Base-by-base conservation (phyloP, 2,888 invertebrate genomes). In the Drosophila recens region DNA sequence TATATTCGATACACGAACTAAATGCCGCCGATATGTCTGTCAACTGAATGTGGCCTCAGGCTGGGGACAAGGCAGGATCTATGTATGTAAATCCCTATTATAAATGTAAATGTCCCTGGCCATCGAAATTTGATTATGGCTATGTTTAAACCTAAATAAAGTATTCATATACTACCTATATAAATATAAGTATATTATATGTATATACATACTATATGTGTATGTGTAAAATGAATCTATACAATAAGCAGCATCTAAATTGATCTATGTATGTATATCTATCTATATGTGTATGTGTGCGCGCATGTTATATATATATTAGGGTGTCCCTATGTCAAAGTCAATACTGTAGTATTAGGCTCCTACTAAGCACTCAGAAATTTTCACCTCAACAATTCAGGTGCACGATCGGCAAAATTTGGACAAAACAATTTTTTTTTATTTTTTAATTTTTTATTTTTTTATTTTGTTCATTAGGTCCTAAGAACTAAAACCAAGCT, bases 221-320 rank as follows among this genome's bases (percentile, higher is more conserved):
- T 46, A 58, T 49, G 33, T 33, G 36, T 51, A 51, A 57, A 54
- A 57, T 62, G 49, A 58, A 58, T 34, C 57, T 71, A 70, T 52
- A 71, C 71, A 70, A 70, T 70, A 70, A 71, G 70, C 40, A 49
- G 52, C 30, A 72, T 57, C 67, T 54, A 62, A 62, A 64, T 64
- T 56, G 63, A 67, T 42, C 62, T 49, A 69, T 69, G 48, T 65
- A 49, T 58, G 53, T 69, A 30, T 64, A 58, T 69, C 36, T 65
- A 30, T 51, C n/a, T n/a, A 36, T 58, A 36, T 65, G 43, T 51
- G 45, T 45, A 11, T 65, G 51, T 63, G 51, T 57, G 57, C 5
- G 42, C 27, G 36, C 42, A 48, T 66, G 40, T 53, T 38, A 38
- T 46, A 46, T 48, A 56, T n/a, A 54, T 40, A 20, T n/a, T 9